Evolutionary conservation across 1,140 invertebrate species (phyloP), one percentile per base, ranked within the genome.

Genomic region (Chelonus insularis): DNA sequence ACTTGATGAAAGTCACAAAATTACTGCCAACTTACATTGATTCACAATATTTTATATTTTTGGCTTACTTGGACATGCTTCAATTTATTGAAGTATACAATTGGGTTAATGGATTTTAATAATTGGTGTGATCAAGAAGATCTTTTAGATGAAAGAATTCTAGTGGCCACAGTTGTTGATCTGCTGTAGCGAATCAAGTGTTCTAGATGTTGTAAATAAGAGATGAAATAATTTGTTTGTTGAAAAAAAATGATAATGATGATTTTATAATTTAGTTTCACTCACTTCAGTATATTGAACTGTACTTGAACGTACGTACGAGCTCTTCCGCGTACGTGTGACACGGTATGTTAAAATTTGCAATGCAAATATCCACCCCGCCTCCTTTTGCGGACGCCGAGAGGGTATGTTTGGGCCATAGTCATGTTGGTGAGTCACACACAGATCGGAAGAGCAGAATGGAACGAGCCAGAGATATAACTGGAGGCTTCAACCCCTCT

Each of bases 341-440:
- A 63, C 62, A 64, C 56, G 59, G 52, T 58, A 59, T 59, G 63
- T 61, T 61, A 62, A 62, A 48, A 63, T 67, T 69, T 69, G 63
- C 60, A 72, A 69, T 72, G 71, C 70, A 72, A 69, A 69, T 66
- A 25, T 14, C 39, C 21, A 62, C 39, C 63, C 54, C 63, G 25
- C 51, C 57, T 23, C 37, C 37, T n/a, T n/a, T 18, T 21, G 18
- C 37, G 56, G 32, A 34, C 56, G 55, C n/a, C 36, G 21, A 63
- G 23, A 47, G 61, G 55, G 55, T 57, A 55, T 57, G 23, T 60
- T 61, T 41, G 39, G 57, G 51, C 62, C 43, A 32, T 29, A 47
- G 41, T 37, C 20, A 61, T 16, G 45, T 14, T 55, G 60, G 52
- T 66, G 60, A 67, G 69, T 71, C 57, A 66, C 61, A 68, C 51